A percentile compares a stretch with the other conserved stretches of the same genome.
Conservation (phyloP, 1,140 invertebrate genomes). For the Cataglyphis hispanica region DNA sequence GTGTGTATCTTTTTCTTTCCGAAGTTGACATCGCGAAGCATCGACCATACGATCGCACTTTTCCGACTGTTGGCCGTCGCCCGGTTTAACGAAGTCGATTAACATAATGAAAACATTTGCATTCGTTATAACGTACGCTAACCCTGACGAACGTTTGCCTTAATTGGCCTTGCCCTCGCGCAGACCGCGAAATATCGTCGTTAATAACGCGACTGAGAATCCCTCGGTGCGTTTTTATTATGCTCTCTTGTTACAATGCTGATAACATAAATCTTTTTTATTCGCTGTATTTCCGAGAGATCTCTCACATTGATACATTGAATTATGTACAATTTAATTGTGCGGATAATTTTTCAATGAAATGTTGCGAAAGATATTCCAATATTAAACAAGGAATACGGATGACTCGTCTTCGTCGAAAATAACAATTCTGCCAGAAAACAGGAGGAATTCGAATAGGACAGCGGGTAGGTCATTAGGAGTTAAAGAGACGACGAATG, state of each 20-base stretch:
- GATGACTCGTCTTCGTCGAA: conserved; percentile 38
- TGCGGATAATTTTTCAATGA: not conserved
- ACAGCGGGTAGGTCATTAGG: conserved; percentile 19
- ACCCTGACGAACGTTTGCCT: conserved; percentile 50
- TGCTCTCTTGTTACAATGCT: not conserved
- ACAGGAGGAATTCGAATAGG: conserved; percentile 40
- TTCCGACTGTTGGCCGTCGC: conserved; percentile 45
- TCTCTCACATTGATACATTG: conserved; percentile 5
- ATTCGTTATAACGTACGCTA: conserved; percentile 47
- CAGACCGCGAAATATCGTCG: conserved; percentile 24
- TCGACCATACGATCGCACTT: conserved; percentile 34
- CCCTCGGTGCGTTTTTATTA: not conserved
- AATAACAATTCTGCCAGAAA: conserved; percentile 35
- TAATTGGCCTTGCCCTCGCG: conserved; percentile 46
- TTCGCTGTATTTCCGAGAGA: not conserved
- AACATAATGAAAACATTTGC: conserved; percentile 62
- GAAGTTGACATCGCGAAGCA: not conserved
- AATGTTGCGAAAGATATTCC: not conserved
- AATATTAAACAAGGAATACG: conserved; percentile 1
- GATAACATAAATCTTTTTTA: conserved; percentile 21
- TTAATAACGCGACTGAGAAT: conserved; percentile 43
- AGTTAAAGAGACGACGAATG: conserved; percentile 35
- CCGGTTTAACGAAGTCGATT: conserved; percentile 39
- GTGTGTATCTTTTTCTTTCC: not conserved
- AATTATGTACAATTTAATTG: not conserved